Percentiles rank a stretch among this genome's conserved stretches.
phyloP scores from a whole-genome alignment of 2,888 invertebrate genomes.

The Dasysyrphus albostriatus region DNA sequence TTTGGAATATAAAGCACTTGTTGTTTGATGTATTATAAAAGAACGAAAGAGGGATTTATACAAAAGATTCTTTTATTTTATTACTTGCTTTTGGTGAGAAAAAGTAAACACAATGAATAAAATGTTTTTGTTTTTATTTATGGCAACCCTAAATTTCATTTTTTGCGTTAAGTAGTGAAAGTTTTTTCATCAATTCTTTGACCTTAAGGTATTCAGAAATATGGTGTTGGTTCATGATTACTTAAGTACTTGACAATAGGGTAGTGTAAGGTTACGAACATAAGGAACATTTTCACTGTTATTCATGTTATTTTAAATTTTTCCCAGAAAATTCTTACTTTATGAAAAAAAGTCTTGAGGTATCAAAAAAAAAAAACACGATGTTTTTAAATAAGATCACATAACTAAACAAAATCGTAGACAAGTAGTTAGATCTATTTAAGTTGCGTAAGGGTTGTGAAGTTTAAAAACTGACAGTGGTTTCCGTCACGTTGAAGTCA shows the following conservation, averaged over 20 bases:
- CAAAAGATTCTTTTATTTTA: conserved; percentile 30
- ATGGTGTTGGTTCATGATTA: not conserved
- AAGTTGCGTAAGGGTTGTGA: too few species aligned
- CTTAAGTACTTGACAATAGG: conserved; percentile 11
- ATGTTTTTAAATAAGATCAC: too few species aligned
- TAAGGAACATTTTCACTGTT: too few species aligned
- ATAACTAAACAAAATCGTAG: too few species aligned
- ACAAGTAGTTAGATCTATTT: too few species aligned
- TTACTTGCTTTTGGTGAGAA: not conserved
- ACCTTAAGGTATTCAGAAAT: not conserved
- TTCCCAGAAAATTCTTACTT: too few species aligned
- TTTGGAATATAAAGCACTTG: not conserved
- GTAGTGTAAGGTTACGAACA: not conserved
- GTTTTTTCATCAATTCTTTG: conserved; percentile 17
- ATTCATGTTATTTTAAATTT: too few species aligned
- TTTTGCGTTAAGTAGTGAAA: not conserved
- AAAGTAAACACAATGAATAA: not conserved
- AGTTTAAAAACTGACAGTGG: too few species aligned
- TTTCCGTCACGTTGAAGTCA: too few species aligned
- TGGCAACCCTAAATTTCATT: not conserved
- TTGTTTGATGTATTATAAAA: not conserved
- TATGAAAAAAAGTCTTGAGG: too few species aligned
- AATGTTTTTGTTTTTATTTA: conserved; percentile 2
- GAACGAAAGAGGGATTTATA: conserved; percentile 18
- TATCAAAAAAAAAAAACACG: too few species aligned